Conservation (phyloP, 2,113 vertebrate genomes). For the Sebastes fasciatus region DNA sequence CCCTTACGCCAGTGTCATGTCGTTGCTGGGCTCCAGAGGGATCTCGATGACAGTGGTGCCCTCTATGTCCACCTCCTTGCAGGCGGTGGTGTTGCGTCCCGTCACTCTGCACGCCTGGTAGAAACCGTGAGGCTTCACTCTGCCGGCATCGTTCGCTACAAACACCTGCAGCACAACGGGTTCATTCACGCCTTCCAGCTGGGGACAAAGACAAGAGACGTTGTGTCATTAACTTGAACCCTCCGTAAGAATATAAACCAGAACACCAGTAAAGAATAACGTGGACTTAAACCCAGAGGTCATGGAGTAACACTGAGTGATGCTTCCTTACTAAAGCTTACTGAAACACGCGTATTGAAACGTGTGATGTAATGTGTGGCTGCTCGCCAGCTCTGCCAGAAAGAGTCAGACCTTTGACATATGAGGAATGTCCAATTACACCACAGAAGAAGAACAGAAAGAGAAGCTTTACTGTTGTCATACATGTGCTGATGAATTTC, state of each 20-base stretch:
- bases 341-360: background rate
- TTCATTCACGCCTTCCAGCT: slow-evolving; percentile 97
- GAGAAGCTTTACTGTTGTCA: background rate
- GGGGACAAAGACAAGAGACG: slow-evolving; percentile 27
- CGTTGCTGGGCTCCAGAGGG: slow-evolving; percentile 92
- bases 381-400: background rate
- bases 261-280: background rate
- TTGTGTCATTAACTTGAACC: background rate
- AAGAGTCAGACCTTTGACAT: background rate
- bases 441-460: background rate
- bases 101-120: slow-evolving; percentile 98
- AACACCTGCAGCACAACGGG: slow-evolving; percentile 97
- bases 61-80: slow-evolving; percentile 98
- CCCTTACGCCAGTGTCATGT: slow-evolving; percentile 96
- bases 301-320: background rate
- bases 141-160: slow-evolving; percentile 96
- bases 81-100: slow-evolving; percentile 97
- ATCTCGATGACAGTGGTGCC: slow-evolving; percentile 98
- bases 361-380: background rate
- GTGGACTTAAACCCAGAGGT: background rate
- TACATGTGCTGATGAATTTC: background rate
- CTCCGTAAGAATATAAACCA: background rate
- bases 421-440: background rate
- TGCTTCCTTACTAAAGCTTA: background rate
- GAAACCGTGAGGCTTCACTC: slow-evolving; percentile 98